phyloP scores from a whole-genome alignment of 2,888 invertebrate species.

The Ischnura elegans region DNA sequence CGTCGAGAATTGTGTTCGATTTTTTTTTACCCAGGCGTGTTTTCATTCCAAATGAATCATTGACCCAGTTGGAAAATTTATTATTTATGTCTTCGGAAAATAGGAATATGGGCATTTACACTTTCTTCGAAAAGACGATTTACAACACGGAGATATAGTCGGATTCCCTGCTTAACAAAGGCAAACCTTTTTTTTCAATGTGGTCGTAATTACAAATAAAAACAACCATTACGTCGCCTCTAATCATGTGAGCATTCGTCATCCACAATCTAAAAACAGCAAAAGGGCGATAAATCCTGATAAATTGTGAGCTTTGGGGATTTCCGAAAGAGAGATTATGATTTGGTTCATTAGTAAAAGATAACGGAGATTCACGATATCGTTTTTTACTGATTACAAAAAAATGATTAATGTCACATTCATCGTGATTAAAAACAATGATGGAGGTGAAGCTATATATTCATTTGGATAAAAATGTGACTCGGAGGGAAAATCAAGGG shows the following conservation, averaged over 20 bases:
- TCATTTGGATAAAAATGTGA: no score
- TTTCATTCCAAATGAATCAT: conserved; percentile 1
- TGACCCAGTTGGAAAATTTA: background rate
- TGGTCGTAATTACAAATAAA: conserved; percentile 38
- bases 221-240: conserved; percentile 1
- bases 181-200: conserved; percentile 22
- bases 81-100: conserved; percentile 40
- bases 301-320: background rate
- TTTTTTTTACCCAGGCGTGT: conserved; percentile 9
- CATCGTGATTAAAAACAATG: no score
- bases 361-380: background rate
- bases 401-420: background rate
- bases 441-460: no score
- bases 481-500: no score
- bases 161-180: background rate
- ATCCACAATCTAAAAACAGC: background rate
- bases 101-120: background rate
- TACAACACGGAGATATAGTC: background rate
- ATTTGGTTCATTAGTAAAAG: background rate
- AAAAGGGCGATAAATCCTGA: background rate
- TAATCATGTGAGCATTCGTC: conserved; percentile 16
- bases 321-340: background rate
- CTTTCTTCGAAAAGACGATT: conserved; percentile 17
- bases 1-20: background rate
- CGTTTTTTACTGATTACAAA: background rate